Evolutionary conservation across 2,113 vertebrate species (phyloP).

Genomic region (Glaucomys volans): DNA sequence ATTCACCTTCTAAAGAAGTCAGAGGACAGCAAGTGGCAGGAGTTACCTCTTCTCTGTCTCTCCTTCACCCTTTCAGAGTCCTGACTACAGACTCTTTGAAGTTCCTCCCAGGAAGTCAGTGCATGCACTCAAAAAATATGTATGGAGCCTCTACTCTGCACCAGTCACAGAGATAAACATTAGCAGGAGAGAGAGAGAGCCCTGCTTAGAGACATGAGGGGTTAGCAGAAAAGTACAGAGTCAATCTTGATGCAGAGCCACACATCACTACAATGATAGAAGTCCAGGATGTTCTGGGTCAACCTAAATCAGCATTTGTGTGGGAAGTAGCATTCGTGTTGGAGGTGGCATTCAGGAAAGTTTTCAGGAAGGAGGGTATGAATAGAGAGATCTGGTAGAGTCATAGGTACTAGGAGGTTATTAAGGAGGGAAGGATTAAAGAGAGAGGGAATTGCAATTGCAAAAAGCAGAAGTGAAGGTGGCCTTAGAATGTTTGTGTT

Average conservation of each 20-base stretch:
- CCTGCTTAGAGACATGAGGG: background rate
- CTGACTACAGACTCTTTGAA: background rate
- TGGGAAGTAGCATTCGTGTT: background rate
- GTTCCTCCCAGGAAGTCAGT: background rate
- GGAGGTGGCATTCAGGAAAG: background rate
- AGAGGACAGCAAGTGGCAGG: background rate
- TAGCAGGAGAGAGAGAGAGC: background rate
- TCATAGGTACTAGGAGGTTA: background rate
- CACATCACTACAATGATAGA: background rate
- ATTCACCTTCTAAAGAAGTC: background rate
- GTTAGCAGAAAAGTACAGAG: background rate
- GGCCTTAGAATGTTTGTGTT: background rate
- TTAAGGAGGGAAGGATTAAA: background rate
- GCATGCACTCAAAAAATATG: background rate
- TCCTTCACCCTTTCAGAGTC: background rate
- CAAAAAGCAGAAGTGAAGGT: background rate
- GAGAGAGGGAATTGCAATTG: background rate
- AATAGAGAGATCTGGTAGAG: background rate
- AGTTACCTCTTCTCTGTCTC: background rate
- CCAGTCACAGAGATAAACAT: background rate
- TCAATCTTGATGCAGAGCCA: background rate
- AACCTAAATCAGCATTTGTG: background rate
- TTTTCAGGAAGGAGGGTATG: background rate
- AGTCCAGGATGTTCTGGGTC: background rate
- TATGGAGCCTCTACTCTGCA: background rate